phyloP scores from a whole-genome alignment of 2,888 invertebrate genomes.

The Heliconius hortense region DNA sequence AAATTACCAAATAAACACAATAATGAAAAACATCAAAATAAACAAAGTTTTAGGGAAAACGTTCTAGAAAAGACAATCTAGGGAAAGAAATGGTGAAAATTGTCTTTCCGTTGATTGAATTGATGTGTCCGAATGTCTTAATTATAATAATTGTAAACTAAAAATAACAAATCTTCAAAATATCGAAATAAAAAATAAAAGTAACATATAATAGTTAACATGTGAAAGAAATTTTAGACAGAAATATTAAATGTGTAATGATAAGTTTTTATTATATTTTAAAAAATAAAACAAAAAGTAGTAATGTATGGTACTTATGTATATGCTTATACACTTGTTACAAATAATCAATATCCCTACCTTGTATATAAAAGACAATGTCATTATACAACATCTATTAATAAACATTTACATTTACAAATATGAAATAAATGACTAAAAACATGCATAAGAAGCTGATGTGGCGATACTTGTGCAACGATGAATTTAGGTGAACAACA shows the following conservation, averaged over 20 bases:
- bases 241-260: neutral
- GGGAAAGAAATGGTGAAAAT: neutral
- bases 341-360: neutral
- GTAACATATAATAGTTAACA: neutral
- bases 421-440: constrained; percentile 17
- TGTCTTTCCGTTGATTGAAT: neutral
- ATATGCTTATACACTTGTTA: neutral
- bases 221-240: neutral
- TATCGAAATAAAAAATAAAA: neutral
- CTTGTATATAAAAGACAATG: neutral
- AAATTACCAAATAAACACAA: neutral
- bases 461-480: constrained; percentile 33
- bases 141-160: neutral
- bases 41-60: neutral
- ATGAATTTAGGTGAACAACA: constrained; percentile 54
- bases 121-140: neutral
- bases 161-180: neutral
- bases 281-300: neutral
- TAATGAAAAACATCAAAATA: neutral
- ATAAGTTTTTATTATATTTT: neutral
- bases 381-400: neutral
- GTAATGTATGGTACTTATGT: neutral
- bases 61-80: neutral
- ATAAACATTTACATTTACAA: constrained; percentile 2
- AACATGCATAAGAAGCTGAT: constrained; percentile 41